Percentiles rank a stretch among this genome's conserved stretches.
Evolutionary conservation across 2,797 vertebrate genomes (phyloP).

Genomic region (Thalassophryne amazonica): DNA sequence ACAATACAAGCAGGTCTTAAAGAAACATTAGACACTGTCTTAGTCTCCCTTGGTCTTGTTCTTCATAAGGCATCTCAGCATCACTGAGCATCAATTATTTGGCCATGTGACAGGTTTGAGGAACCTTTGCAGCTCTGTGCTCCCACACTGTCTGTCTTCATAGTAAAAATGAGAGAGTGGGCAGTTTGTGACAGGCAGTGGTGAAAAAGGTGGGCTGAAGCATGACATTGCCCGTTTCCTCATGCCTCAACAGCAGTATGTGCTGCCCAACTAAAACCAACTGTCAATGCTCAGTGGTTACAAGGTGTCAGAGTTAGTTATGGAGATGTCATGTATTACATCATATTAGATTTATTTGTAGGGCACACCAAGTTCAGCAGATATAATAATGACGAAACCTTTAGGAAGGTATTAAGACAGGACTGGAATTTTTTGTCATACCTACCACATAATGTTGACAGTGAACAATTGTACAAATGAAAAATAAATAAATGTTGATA

Average conservation of each 20-base stretch:
- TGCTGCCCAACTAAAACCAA: slow-evolving; percentile 24
- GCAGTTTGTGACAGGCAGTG: slow-evolving; percentile 47
- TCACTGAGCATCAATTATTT: slow-evolving; percentile 35
- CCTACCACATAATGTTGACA: no score
- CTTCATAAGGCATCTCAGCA: slow-evolving; percentile 3
- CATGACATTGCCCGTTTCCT: slow-evolving; percentile 45
- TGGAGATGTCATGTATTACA: slow-evolving; percentile 6
- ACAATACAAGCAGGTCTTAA: no score
- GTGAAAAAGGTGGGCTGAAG: slow-evolving; percentile 43
- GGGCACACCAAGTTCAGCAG: no score
- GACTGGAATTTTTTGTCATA: no score
- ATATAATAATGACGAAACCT: no score
- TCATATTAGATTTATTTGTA: background rate
- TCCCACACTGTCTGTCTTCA: slow-evolving; percentile 44
- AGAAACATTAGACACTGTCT: no score
- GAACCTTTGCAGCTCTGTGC: slow-evolving; percentile 34
- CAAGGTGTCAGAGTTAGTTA: slow-evolving; percentile 6
- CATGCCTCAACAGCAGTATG: slow-evolving; percentile 30
- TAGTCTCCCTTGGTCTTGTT: no score
- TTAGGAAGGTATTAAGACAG: no score
- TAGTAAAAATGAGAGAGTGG: slow-evolving; percentile 41
- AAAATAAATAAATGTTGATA: no score
- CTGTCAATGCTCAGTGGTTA: slow-evolving; percentile 31
- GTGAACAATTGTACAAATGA: no score
- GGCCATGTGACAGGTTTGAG: slow-evolving; percentile 45